Evolutionary conservation across 1,140 invertebrate species (phyloP).

Genomic region (Oreohelix idahoensis): DNA sequence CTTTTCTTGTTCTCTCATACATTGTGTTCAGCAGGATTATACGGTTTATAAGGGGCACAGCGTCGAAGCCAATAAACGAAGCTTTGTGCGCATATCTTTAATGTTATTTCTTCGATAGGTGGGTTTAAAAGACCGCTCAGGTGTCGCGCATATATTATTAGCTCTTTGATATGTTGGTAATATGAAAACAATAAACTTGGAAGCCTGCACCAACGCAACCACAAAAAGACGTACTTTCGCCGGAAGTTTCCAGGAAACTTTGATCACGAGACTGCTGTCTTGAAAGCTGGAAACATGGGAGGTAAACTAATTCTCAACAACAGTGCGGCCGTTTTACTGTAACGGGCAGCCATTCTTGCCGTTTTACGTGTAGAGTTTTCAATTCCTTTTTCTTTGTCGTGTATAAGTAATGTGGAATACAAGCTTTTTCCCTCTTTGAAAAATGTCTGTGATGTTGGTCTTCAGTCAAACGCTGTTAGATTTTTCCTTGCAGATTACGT

Average conservation of each 20-base stretch:
- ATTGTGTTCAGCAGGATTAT: neutral
- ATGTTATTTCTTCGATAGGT: neutral
- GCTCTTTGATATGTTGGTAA: neutral
- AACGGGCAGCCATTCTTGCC: neutral
- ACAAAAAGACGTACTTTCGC: neutral
- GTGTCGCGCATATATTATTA: constrained; percentile 9
- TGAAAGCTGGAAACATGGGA: neutral
- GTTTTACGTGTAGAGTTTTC: neutral
- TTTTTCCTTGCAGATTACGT: too few species aligned
- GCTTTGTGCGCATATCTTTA: constrained; percentile 2
- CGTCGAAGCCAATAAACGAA: neutral
- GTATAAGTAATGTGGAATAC: neutral
- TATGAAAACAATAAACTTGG: neutral
- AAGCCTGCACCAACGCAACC: neutral
- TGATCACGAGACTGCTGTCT: neutral
- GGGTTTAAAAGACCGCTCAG: neutral
- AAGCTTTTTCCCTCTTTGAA: neutral
- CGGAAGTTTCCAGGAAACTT: constrained; percentile 13
- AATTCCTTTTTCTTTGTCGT: neutral
- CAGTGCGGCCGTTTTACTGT: neutral
- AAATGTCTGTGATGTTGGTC: too few species aligned
- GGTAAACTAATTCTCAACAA: neutral
- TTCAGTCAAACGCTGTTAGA: too few species aligned
- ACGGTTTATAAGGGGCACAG: neutral
- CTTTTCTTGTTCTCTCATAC: neutral